Evolutionary conservation across 2,797 vertebrate genomes (phyloP), one percentile per base, ranked within the genome.

Genomic region (Coluber constrictor): DNA sequence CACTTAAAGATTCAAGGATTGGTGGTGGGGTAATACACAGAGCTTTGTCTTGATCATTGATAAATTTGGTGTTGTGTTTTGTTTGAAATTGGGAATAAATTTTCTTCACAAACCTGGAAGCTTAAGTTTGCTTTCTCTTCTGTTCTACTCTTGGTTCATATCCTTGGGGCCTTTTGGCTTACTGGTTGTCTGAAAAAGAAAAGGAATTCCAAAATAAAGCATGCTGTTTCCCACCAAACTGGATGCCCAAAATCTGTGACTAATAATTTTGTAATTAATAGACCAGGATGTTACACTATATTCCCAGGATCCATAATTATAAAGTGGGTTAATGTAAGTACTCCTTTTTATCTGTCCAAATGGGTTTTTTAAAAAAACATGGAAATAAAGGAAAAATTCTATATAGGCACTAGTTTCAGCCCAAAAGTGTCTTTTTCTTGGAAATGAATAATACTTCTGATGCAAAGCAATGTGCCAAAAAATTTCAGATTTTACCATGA

Each of bases 381-480:
- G 16, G 63, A 60, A 51, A 56, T 88, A 83, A 95, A 97, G 96
- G 96, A 96, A 92, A 94, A 93, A 95, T 93, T 89, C 91, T 91
- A 12, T 16, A 60, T 91, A 90, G 96, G 94, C 96, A 95, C 95
- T 4, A 0, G 11, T 89, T 95, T 96, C 94, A 89, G 94, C 94
- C 94, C 94, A 12, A 96, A 96, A 94, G 95, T 95, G 97, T 92
- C 79, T 0, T 9, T 93, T 94, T 96, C 95, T 94, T 97, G 96
- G 97, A 97, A 25, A 96, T 96, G 96, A 96, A 97, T 96, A 95
- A 96, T 90, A 96, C 87, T 0, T 74, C 74, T 93, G 94, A 95
- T 96, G 70, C 93, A 95, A 91, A 96, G 96, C 92, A 95, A 96
- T 96, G 90, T 95, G 93, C 95, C 88, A 94, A 96, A 96, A 97